phyloP scores from a whole-genome alignment of 2,797 vertebrate species.

The Hephaestus fuliginosus region DNA sequence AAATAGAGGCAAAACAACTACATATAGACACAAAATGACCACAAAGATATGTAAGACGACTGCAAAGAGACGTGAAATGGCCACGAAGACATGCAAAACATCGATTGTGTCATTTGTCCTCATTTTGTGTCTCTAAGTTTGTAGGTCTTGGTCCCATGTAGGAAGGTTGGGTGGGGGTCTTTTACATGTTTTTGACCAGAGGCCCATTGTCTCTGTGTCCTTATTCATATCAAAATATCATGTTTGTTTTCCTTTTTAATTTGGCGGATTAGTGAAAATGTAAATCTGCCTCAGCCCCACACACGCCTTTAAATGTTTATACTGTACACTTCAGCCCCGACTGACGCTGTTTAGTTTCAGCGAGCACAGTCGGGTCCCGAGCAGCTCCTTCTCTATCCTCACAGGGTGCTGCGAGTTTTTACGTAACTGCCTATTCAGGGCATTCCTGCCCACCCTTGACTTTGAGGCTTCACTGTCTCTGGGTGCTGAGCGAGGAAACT shows the following conservation, averaged over 20 bases:
- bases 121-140: not conserved
- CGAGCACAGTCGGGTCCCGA: conserved; percentile 53
- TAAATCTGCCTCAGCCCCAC: not conserved
- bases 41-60: not conserved
- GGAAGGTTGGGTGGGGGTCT: not conserved
- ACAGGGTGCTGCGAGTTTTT: conserved; percentile 76
- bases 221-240: not conserved
- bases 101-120: not conserved
- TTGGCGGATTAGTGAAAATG: not conserved
- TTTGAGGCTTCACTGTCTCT: conserved; percentile 81
- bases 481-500: conserved; percentile 68
- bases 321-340: conserved; percentile 10
- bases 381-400: conserved; percentile 64
- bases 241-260: not conserved
- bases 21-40: not conserved
- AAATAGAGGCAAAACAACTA: not conserved
- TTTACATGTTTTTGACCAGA: not conserved
- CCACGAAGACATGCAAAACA: not conserved
- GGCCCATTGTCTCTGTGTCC: not conserved
- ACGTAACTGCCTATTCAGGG: conserved; percentile 82
- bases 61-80: not conserved
- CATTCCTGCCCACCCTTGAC: conserved; percentile 82
- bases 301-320: not conserved
- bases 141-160: not conserved
- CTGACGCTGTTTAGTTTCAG: conserved; percentile 34